phyloP scores from a whole-genome alignment of 2,888 invertebrate species.

The Meliscaeva auricollis region DNA sequence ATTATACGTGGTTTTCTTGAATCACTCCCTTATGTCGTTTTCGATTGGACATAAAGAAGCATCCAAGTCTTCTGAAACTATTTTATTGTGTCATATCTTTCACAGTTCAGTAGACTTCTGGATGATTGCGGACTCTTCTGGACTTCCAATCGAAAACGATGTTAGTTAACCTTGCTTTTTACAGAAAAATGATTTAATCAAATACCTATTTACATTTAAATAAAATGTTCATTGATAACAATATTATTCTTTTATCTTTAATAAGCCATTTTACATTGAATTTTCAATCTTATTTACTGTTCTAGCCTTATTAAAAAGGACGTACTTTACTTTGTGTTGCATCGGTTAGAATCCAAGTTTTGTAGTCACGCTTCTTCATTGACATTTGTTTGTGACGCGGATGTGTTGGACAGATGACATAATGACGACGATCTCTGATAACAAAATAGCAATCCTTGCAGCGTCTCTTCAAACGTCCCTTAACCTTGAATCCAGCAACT shows the following conservation, averaged over 20 bases:
- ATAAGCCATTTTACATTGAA: background rate
- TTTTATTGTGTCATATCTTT: no score
- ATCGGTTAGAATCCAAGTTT: slow-evolving; percentile 91
- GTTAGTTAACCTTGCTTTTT: no score
- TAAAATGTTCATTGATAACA: no score
- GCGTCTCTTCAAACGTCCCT: slow-evolving; percentile 87
- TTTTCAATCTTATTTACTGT: background rate
- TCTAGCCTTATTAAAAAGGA: slow-evolving; percentile 78
- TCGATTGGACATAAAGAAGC: no score
- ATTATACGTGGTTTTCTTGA: no score
- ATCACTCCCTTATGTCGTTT: no score
- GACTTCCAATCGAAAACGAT: no score
- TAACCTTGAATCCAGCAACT: slow-evolving; percentile 89
- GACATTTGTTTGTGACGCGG: slow-evolving; percentile 93
- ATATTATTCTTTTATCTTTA: background rate
- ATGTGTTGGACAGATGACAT: slow-evolving; percentile 90
- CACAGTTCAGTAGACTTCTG: no score
- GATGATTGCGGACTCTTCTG: no score
- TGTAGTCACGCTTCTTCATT: slow-evolving; percentile 88
- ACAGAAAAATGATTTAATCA: no score
- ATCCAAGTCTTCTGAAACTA: no score
- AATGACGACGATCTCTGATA: slow-evolving; percentile 87
- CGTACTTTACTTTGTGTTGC: slow-evolving; percentile 87
- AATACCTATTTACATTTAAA: no score
- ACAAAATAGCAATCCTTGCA: slow-evolving; percentile 93